Conservation (phyloP, 2,888 invertebrate species). For the Epiperipatus broadwayi region DNA sequence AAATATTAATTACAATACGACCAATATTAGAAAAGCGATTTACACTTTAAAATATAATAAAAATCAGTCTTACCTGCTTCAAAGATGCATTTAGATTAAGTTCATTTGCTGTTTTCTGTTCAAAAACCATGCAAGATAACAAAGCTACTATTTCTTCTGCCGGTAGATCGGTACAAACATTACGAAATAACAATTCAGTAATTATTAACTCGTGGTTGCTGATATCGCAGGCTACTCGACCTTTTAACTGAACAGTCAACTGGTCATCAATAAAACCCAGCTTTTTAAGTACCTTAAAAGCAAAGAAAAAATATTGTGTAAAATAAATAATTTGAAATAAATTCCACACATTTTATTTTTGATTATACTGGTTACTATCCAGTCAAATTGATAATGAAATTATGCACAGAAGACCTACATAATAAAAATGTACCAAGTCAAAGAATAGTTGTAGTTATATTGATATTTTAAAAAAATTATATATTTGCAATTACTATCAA, state of each 20-base stretch:
- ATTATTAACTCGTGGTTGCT: slow-evolving; percentile 65
- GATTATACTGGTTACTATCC: too few relatives aligned
- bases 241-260: slow-evolving; percentile 46
- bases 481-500: too few relatives aligned
- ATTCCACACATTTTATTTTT: slow-evolving; percentile 9
- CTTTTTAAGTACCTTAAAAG: slow-evolving; percentile 45
- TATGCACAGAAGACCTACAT: too few relatives aligned
- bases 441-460: too few relatives aligned
- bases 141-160: slow-evolving; percentile 85
- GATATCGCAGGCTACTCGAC: slow-evolving; percentile 67
- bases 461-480: too few relatives aligned
- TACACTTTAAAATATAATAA: slow-evolving; percentile 3
- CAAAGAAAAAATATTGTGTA: too few relatives aligned
- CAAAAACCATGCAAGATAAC: slow-evolving; percentile 77
- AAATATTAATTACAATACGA: too few relatives aligned
- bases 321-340: slow-evolving; percentile 26
- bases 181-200: slow-evolving; percentile 77
- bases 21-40: neutral
- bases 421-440: too few relatives aligned
- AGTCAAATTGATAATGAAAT: too few relatives aligned
- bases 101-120: slow-evolving; percentile 42
- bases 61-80: slow-evolving; percentile 31
- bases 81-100: slow-evolving; percentile 41
- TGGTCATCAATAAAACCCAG: slow-evolving; percentile 55
- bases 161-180: slow-evolving; percentile 61